phyloP scores from a whole-genome alignment of 2,113 vertebrate species.

The Opisthocomus hoazin region DNA sequence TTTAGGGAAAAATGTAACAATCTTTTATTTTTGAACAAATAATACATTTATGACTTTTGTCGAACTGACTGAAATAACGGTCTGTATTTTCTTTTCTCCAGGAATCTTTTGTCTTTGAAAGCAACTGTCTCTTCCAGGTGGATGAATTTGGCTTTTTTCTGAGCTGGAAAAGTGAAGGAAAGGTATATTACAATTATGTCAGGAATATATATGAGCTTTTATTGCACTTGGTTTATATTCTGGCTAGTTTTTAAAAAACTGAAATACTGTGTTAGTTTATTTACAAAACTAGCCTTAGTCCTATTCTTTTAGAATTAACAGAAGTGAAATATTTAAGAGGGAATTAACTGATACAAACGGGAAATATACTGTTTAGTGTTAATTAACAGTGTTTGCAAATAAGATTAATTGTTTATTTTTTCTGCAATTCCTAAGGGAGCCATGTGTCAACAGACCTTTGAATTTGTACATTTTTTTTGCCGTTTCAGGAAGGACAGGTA shows the following conservation, averaged over 20 bases:
- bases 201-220: not conserved
- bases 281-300: not conserved
- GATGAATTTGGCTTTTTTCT: conserved; percentile 97
- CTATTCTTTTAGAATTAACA: not conserved
- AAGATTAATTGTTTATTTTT: not conserved
- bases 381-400: not conserved
- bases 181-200: conserved; percentile 74
- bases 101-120: conserved; percentile 95
- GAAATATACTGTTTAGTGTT: not conserved
- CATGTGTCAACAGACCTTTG: not conserved
- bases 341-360: not conserved
- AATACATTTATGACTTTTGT: not conserved
- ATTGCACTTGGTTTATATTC: not conserved
- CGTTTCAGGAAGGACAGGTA: conserved; percentile 90
- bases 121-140: conserved; percentile 91
- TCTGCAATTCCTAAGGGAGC: not conserved
- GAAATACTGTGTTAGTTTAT: not conserved
- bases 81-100: conserved; percentile 59
- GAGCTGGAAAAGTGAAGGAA: conserved; percentile 96
- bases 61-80: not conserved
- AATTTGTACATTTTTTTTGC: conserved; percentile 15
- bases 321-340: not conserved
- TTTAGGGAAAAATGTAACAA: not conserved
- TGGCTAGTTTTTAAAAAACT: not conserved
- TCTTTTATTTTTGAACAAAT: not conserved